A percentile compares a stretch with the other conserved stretches of the same genome.
phyloP scores from a whole-genome alignment of 2,113 vertebrate genomes.

The Procapra przewalskii region DNA sequence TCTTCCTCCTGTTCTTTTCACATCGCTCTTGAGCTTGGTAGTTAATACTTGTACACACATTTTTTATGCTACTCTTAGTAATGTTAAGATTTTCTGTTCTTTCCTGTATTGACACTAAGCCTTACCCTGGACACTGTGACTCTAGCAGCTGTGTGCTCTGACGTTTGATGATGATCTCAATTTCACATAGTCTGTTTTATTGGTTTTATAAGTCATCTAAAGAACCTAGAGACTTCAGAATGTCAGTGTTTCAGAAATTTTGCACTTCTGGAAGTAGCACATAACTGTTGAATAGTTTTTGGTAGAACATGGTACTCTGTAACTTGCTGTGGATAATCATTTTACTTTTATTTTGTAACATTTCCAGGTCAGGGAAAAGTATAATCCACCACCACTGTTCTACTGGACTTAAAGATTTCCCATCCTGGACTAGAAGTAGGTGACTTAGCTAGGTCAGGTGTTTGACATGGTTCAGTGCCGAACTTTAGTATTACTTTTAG shows the following conservation, averaged over 20 bases:
- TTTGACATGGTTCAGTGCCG: neutral
- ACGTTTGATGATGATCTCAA: neutral
- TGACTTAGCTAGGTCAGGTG: neutral
- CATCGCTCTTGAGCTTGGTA: neutral
- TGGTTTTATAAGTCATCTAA: conserved; percentile 20
- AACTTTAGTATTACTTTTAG: neutral
- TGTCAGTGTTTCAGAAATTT: neutral
- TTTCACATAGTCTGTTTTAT: neutral
- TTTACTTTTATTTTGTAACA: neutral
- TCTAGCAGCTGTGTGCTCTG: neutral
- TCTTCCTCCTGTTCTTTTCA: neutral
- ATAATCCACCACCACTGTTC: neutral
- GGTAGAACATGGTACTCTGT: neutral
- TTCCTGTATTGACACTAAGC: neutral
- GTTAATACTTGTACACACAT: neutral
- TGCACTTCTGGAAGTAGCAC: neutral
- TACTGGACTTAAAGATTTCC: neutral
- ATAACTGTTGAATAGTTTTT: neutral
- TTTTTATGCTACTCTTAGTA: neutral
- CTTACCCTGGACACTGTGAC: neutral
- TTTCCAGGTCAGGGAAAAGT: neutral
- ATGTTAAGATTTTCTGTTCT: neutral
- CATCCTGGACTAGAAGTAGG: neutral
- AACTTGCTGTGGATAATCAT: neutral
- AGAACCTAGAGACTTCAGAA: conserved; percentile 1